phyloP scores from a whole-genome alignment of 2,797 vertebrate genomes.

The Parambassis ranga region DNA sequence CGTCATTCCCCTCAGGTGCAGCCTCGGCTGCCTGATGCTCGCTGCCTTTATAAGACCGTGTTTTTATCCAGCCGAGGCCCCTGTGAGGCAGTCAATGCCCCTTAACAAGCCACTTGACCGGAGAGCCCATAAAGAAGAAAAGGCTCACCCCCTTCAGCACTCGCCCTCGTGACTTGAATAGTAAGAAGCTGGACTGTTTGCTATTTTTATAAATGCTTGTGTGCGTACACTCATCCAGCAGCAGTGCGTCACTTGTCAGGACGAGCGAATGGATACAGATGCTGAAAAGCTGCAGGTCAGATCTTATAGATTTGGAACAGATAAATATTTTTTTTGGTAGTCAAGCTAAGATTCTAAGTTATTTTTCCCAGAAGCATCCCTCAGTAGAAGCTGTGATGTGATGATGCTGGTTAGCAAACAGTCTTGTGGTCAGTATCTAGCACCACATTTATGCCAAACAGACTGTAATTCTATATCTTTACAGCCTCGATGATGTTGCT shows the following conservation, averaged over 20 bases:
- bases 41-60: not conserved
- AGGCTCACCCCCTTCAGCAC: not conserved
- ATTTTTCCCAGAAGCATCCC: too few species aligned
- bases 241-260: not conserved
- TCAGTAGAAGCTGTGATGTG: not conserved
- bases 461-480: too few species aligned
- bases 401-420: not conserved
- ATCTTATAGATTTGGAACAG: too few species aligned
- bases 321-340: too few species aligned
- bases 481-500: too few species aligned
- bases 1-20: not conserved
- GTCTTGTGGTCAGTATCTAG: too few species aligned
- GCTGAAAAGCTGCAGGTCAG: not conserved
- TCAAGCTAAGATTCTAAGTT: too few species aligned
- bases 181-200: not conserved
- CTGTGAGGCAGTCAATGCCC: not conserved
- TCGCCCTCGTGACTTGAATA: slow-evolving; percentile 11
- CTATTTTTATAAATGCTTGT: not conserved
- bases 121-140: not conserved
- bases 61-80: not conserved
- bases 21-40: not conserved
- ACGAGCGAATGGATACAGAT: not conserved
- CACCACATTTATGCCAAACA: too few species aligned
- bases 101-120: slow-evolving; percentile 32
- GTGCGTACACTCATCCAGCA: not conserved